Evolutionary conservation across 2,797 vertebrate genomes (phyloP).

Genomic region (Notoglanidium macrostoma): DNA sequence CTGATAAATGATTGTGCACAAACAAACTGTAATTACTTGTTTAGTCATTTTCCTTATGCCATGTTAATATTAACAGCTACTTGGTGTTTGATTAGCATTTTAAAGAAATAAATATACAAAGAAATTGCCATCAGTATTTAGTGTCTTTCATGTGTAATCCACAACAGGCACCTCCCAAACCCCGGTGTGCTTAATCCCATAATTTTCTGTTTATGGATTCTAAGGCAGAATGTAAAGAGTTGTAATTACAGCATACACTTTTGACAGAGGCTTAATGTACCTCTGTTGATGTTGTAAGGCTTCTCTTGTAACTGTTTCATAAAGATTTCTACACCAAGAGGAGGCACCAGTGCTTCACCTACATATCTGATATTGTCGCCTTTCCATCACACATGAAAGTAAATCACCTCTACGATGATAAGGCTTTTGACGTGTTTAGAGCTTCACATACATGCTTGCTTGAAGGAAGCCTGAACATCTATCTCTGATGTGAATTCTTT

Average conservation of each 20-base stretch:
- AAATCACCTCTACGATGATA: conserved; percentile 35
- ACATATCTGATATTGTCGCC: conserved; percentile 9
- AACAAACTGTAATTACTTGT: not conserved
- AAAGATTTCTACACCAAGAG: conserved; percentile 18
- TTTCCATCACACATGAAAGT: not conserved
- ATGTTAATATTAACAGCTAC: not conserved
- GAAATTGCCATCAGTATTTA: not conserved
- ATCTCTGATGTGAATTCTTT: conserved; percentile 16
- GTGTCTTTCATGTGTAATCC: conserved; percentile 22
- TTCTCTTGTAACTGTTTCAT: conserved; percentile 12
- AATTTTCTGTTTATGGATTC: conserved; percentile 38
- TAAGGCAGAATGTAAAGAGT: conserved; percentile 22
- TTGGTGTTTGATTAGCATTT: not conserved
- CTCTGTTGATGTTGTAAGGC: conserved; percentile 9
- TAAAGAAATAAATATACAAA: conserved; percentile 11
- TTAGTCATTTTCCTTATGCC: not conserved
- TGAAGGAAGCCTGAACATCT: not conserved
- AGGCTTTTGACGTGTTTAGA: conserved; percentile 9
- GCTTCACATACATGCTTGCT: conserved; percentile 22
- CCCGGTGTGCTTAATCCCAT: conserved; percentile 22
- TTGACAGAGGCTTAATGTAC: conserved; percentile 17
- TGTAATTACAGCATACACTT: conserved; percentile 36
- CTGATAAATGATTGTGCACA: not conserved
- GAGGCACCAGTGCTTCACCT: conserved; percentile 5
- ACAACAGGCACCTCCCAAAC: conserved; percentile 6